Base-by-base conservation (phyloP, 2,113 vertebrate species). In the Peromyscus maniculatus region DNA sequence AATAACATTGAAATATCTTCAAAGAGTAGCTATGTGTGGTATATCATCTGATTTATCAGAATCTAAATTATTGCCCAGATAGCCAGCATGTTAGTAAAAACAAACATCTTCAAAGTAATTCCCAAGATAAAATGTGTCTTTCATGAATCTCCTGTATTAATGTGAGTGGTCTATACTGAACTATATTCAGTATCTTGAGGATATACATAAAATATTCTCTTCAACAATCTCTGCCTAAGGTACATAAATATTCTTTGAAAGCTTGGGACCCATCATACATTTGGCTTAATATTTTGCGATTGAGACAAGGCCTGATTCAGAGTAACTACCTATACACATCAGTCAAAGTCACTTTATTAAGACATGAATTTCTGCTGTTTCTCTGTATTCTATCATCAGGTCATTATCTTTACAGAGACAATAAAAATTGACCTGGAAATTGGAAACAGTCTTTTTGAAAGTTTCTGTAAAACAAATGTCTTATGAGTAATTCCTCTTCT, bases 401-500 rank as follows among this genome's bases (percentile, higher is more conserved):
- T 7, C 74, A 94, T 26, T 95, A 74, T 72, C 80, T 93, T 86
- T n/a, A 57, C 86, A 90, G 91, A 88, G 16, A 94, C 26, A 95
- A 75, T 93, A 75, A 97, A 95, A 96, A 94, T 19, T 75, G 92
- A 69, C 13, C 69, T 97, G 72, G 86, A 36, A 96, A 55, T 52
- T 90, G 75, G 96, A 39, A 97, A 31, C 3, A 75, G 22, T 87
- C 55, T 31, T 9, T 43, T 46, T 62, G 49, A 94, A 82, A 97
- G 83, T 28, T 21, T 95, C 96, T 97, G 97, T 91, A 1, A 62
- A 97, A 94, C 49, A 96, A 96, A 77, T 3, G 3, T 94, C 75
- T 87, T 88, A 36, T 94, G 91, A 91, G 96, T 97, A 96, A 96
- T 97, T 97, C 95, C 4, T 97, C 69, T 95, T 79, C 93, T 64